Base-by-base conservation (phyloP, 2,888 invertebrate species). In the Nomada ferruginata region DNA sequence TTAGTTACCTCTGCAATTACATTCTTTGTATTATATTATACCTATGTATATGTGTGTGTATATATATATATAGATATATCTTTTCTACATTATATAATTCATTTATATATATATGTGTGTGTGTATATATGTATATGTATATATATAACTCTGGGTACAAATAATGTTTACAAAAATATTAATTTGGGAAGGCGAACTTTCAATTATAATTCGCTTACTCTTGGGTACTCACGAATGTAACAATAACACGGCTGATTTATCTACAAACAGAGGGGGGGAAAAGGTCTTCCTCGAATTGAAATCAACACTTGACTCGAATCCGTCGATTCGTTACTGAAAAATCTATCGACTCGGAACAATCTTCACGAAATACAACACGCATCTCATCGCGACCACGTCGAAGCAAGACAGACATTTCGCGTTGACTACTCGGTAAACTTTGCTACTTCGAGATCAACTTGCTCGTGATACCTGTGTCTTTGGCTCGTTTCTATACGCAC, bases 91-190 rank as follows among this genome's bases (percentile, higher is more conserved):
- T 80, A 76, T 84, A 72, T 84, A 79, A 84, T 82, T 61, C 65
- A 80, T 69, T 65, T 60, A 42, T 44, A 60, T 80, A 36, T 84
- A 79, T 74, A 50, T 81, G 63, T 76, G 71, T 82, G 69, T 85
- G 76, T 85, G 79, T 80, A 82, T 60, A 44, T 44, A 60, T 80
- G 47, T 76, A 29, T 85, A 71, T 84, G 77, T 74, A 52, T 81
- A 75, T 75, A 84, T 82, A 89, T 88, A 87, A 83, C 81, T 85
- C 89, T 91, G 91, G 87, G 84, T 92, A 92, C 88, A 91, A 92
- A 91, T 90, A 90, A 92, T 92, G 87, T 91, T 92, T 93, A 93
- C 91, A 93, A 93, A 93, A 93, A 93, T 93, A 93, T 92, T 90
- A 92, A 92, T 93, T 93, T 91, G 86, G 89, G 89, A 91, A 92